Evolutionary conservation across 92 coral and sea anemone genomes (phyloP).

Genomic region (Siderastrea siderea): DNA sequence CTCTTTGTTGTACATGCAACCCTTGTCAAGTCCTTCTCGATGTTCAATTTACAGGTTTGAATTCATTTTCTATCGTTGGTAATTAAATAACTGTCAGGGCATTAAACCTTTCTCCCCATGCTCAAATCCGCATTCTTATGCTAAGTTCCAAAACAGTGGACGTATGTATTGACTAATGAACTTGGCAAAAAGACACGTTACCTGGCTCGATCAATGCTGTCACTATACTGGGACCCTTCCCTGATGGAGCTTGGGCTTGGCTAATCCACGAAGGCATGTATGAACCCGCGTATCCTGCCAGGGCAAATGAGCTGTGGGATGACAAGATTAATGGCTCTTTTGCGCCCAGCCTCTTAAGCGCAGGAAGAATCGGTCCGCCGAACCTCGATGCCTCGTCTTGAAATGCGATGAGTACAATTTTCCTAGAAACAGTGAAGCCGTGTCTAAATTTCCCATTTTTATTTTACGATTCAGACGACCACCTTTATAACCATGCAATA

Average conservation of each 20-base stretch:
- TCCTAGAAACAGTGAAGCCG: not conserved
- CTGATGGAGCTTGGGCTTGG: constrained; percentile 10
- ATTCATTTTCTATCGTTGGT: no score
- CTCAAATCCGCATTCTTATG: not conserved
- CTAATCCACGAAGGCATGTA: constrained; percentile 24
- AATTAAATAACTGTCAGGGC: no score
- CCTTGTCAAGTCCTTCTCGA: no score
- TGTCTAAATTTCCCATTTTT: not conserved
- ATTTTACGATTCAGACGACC: no score
- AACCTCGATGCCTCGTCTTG: constrained; percentile 22
- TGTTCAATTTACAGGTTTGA: no score
- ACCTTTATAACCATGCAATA: no score
- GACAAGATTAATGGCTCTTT: not conserved
- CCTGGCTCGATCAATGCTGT: constrained; percentile 18
- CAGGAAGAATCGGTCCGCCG: constrained; percentile 1
- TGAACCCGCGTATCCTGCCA: constrained; percentile 34
- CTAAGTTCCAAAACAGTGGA: not conserved
- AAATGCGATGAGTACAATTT: constrained; percentile 43
- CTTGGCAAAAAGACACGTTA: not conserved
- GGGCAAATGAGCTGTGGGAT: constrained; percentile 28
- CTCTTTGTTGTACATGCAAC: no score
- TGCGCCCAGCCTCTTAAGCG: constrained; percentile 39
- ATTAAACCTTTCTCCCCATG: not conserved
- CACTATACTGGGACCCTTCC: constrained; percentile 32
- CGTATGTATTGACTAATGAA: not conserved